Percentiles rank a stretch among this genome's conserved stretches.
These are phyloP conservation scores for Desoria tigrina DNA, from an alignment of 2,888 invertebrate species.

Conservation along the genomic window DNA sequence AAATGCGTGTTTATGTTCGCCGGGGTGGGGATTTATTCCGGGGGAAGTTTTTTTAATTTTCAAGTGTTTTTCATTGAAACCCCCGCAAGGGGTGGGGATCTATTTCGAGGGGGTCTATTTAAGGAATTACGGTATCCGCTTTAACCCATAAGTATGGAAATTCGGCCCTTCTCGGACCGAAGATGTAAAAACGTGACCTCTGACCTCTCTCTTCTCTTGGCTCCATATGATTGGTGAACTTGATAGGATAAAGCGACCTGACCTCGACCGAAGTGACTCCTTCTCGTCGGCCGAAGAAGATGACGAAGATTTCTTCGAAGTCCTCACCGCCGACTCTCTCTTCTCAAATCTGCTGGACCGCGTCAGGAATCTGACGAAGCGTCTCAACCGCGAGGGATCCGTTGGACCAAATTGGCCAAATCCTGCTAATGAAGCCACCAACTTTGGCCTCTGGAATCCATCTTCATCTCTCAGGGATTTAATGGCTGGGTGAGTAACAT, in stretches of 20 bases:
- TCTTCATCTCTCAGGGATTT: constrained; percentile 45
- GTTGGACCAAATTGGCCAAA: constrained; percentile 66
- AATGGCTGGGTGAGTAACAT: constrained; percentile 46
- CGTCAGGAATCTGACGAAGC: constrained; percentile 81
- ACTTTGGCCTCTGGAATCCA: constrained; percentile 42
- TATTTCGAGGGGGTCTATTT: too few species aligned
- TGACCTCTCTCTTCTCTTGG: too few species aligned
- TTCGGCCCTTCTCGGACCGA: too few species aligned
- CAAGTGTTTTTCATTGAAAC: too few species aligned
- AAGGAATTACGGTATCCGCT: too few species aligned
- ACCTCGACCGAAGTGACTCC: constrained; percentile 74
- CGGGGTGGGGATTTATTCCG: too few species aligned
- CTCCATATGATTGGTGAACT: not conserved
- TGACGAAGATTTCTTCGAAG: constrained; percentile 87
- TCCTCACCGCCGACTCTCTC: constrained; percentile 84
- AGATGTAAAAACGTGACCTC: too few species aligned
- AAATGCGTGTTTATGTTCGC: too few species aligned
- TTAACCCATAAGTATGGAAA: too few species aligned
- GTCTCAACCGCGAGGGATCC: constrained; percentile 80
- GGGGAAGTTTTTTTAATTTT: too few species aligned
- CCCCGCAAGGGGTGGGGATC: too few species aligned
- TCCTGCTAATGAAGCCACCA: constrained; percentile 56
- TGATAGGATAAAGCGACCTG: constrained; percentile 16
- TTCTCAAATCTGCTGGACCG: constrained; percentile 64
- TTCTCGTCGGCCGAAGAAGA: constrained; percentile 78